Base-by-base conservation (phyloP, 1,140 invertebrate genomes). In the Pogonomyrmex californicus region DNA sequence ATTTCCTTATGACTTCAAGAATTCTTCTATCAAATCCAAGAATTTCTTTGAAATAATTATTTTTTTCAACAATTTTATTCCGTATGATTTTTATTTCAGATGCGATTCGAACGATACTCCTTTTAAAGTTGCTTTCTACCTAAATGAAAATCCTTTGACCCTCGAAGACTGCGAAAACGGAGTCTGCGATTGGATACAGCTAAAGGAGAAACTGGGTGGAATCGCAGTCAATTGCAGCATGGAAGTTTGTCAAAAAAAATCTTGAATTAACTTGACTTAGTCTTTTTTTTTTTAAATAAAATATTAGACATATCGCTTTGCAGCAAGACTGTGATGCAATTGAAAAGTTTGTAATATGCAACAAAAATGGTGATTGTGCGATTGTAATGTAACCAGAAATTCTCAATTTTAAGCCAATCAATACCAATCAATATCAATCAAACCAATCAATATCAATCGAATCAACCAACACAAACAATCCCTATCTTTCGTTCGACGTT, bases 121-220 rank as follows among this genome's bases (percentile, higher is more conserved):
- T 33, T 91, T 94, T 63, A 93, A 94, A 75, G 93, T 95, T 0
- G 93, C 92, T 65, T 94, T 96, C 70, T 95, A 94, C 54, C 73
- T 95, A 17, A 92, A 93, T 65, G 95, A 95, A 83, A 90, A 92
- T 33, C 89, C 93, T 10, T 63, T 95, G 7, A 62, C 79, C 7
- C 90, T 92, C 49, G 91, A 93, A 10, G 95, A 93, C 9, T 96
- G 95, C 49, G 83, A 94, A 10, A 88, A 91, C 0, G 95, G 95
- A 2, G 77, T 95, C 0, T 95, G 95, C 76, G 92, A 94, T 66
- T 95, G 95, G 95, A 85, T 89, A 9, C 93, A 91, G 51, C 23
- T 96, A 1, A 92, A 94, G 47, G 7, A 81, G 12, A 88, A 78
- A 23, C n/a, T 81, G 38, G 60, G 2, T 12, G 1, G 30, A 0